Base-by-base conservation (phyloP, 2,888 invertebrate genomes). In the Drosophila picticornis region DNA sequence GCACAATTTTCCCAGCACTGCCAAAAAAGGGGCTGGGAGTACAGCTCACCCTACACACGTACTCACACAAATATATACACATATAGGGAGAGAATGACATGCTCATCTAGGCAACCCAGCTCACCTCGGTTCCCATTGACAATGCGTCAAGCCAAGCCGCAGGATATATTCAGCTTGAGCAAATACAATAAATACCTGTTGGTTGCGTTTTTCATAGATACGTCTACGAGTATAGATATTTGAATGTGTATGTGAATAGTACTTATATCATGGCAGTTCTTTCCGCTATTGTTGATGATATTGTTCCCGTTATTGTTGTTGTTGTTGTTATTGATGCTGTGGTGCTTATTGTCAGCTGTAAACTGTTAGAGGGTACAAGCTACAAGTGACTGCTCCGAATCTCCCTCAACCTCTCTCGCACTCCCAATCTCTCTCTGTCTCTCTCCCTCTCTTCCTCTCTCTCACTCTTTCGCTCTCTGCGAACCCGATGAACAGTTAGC, bases 131-230 rank as follows among this genome's bases (percentile, higher is more conserved):
- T 43, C 60, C 71, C 81, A 90, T 88, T 85, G 89, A 88, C 87
- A 85, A 88, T 90, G 75, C 80, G 67, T 82, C 68, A 82, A 80
- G 87, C 77, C 87, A 83, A 90, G 90, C 85, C 90, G 84, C 85
- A 90, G 85, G 85, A 85, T 85, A 83, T 76, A 86, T 90, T 86
- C 90, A 86, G 81, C 74, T 71, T 83, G 87, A 77, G 87, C 74
- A 90, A 90, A 86, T 86, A 90, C 89, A 85, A 85, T 86, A 90
- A 85, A 90, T 85, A 85, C 85, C 85, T 85, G 85, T 85, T 85
- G 90, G 88, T 70, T 80, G 75, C 65, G 60, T 56, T 77, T 73
- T 70, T 71, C 70, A 81, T 64, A 68, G 69, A 65, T 65, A 29
- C n/a, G 36, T 38, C 27, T 65, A 34, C 51, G 27, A 50, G 32